phyloP scores from a whole-genome alignment of 2,797 vertebrate genomes.

The Masticophis lateralis region DNA sequence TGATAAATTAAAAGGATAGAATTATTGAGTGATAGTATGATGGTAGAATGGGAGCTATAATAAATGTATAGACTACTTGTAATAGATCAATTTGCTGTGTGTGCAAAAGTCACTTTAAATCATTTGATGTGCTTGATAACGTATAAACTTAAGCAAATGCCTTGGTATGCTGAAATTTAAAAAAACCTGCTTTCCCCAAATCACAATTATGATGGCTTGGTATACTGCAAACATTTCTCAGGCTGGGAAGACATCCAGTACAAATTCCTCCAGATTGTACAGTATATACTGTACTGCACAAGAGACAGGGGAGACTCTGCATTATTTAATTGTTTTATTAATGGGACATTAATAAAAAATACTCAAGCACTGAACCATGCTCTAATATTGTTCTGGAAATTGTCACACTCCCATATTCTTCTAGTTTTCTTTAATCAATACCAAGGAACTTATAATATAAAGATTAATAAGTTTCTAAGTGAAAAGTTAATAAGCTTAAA shows the following conservation, averaged over 20 bases:
- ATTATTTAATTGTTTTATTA: not conserved
- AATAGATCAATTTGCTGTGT: not conserved
- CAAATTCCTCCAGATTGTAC: not conserved
- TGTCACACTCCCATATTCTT: not conserved
- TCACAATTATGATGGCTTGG: not conserved
- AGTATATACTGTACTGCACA: not conserved
- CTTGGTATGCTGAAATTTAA: not conserved
- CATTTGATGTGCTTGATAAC: not conserved
- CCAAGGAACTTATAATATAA: not conserved
- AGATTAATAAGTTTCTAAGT: not conserved
- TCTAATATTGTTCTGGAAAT: not conserved
- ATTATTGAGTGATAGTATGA: not conserved
- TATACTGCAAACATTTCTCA: not conserved
- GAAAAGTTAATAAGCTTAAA: not conserved
- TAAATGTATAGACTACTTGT: not conserved
- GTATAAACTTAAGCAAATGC: not conserved
- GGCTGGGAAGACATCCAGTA: not conserved
- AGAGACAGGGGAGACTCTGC: not conserved
- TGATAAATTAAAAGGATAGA: not conserved
- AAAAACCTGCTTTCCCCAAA: not conserved
- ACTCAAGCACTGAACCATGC: not conserved
- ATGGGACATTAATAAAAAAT: not conserved
- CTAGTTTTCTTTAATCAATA: not conserved
- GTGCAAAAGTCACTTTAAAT: not conserved
- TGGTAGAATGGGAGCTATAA: not conserved